These are phyloP conservation scores for Champsocephalus gunnari DNA, from an alignment of 2,797 vertebrate species.

Conservation along the genomic window DNA sequence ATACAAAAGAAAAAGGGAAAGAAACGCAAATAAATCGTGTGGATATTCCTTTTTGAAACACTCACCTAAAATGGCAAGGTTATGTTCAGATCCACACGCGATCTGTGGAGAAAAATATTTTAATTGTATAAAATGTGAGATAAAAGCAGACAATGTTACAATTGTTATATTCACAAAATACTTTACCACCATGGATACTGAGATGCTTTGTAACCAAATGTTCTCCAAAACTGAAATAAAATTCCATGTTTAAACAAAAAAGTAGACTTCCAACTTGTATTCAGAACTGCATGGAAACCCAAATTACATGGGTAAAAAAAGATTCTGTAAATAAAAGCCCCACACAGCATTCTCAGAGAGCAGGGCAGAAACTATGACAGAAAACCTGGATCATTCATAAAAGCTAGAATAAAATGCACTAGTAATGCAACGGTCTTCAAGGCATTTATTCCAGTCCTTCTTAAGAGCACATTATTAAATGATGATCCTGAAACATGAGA, in stretches of 20 bases:
- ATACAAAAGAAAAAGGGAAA: not conserved
- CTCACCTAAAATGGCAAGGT: constrained; percentile 93
- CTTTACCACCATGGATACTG: constrained; percentile 16
- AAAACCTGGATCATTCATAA: constrained; percentile 38
- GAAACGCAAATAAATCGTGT: not conserved
- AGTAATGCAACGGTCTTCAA: constrained; percentile 39
- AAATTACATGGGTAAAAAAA: not conserved
- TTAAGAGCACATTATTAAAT: constrained; percentile 7
- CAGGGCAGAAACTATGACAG: constrained; percentile 27
- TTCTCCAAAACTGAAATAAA: constrained; percentile 48
- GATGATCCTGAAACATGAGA: constrained; percentile 7
- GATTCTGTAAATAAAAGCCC: constrained; percentile 1
- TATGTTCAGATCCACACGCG: constrained; percentile 95
- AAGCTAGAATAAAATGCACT: constrained; percentile 21
- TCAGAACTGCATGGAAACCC: constrained; percentile 9
- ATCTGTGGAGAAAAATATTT: constrained; percentile 83
- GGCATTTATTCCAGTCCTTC: not conserved
- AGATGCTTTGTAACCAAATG: constrained; percentile 31
- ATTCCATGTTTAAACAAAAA: constrained; percentile 13
- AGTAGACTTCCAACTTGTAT: constrained; percentile 29
- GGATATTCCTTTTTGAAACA: constrained; percentile 44
- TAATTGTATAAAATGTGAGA: constrained; percentile 26
- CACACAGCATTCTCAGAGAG: constrained; percentile 4
- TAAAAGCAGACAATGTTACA: constrained; percentile 27
- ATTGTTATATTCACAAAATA: constrained; percentile 6